Base-by-base conservation (phyloP, 2,888 invertebrate species). In the Melipona beecheii region DNA sequence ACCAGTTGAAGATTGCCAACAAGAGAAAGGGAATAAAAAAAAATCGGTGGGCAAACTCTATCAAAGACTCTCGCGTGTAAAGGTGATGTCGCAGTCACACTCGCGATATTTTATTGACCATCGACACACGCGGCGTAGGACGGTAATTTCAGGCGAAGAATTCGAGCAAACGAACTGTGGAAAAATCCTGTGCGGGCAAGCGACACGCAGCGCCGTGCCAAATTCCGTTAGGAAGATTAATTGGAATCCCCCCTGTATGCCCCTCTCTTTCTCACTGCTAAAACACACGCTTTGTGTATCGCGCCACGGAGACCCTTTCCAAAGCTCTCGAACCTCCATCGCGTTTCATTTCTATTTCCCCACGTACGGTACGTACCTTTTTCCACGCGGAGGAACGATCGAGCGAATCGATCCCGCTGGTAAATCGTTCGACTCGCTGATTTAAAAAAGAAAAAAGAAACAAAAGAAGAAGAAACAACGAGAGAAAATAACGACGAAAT, bases 191-290 rank as follows among this genome's bases (percentile, higher is more conserved):
- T 13, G 6, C 36, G 27, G 21, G 19, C 21, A 43, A 24, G n/a
- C 60, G 58, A 54, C 31, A 31, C 31, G 62, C 15, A n/a, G 31
- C 49, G 19, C 50, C 31, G 17, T 58, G 50, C 50, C 65, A 71
- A 43, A 56, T 52, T 77, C 66, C 76, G 65, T 77, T 76, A 49
- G 15, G 17, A 62, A 69, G 66, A 81, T 78, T 68, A 81, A 73
- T 73, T 56, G 78, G 24, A n/a, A 24, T 62, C 68, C 56, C 50
- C 66, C 50, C 27, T 56, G 5, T 75, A 15, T 43, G n/a, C 19
- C 60, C 27, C n/a, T 27, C 60, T 60, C 27, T 60, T 13, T 49
- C 24, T 52, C 49, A 24, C 49, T 27, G 27, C n/a, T 27, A 58
- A 74, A 58, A 60, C 49, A 36, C 58, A 62, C 52, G 73, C 2